These are phyloP conservation scores for Agonopterix heracliana DNA, from an alignment of 2,888 invertebrate genomes.

Conservation along the genomic window DNA sequence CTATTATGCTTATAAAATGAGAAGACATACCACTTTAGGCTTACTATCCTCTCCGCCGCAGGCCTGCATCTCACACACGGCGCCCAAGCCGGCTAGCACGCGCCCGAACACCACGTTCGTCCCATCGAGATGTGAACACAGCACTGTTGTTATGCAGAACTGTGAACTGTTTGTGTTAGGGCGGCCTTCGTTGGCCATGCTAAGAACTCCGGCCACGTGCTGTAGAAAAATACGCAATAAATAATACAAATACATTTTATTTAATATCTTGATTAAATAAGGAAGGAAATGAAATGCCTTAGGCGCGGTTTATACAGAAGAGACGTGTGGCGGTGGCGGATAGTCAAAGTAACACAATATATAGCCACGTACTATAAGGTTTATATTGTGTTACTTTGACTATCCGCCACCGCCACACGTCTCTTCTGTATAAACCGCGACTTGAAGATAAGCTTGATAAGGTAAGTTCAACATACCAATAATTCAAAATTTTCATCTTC, in stretches of 20 bases:
- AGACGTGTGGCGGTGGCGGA: no score
- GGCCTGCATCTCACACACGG: slow-evolving; percentile 82
- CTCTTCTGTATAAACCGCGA: no score
- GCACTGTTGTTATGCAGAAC: slow-evolving; percentile 91
- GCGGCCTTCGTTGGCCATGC: slow-evolving; percentile 87
- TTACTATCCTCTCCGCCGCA: slow-evolving; percentile 72
- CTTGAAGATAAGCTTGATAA: no score
- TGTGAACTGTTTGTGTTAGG: slow-evolving; percentile 94
- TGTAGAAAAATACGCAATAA: slow-evolving; percentile 37
- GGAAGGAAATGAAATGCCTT: no score
- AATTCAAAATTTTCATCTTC: slow-evolving; percentile 92
- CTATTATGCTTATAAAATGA: no score
- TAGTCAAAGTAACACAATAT: no score
- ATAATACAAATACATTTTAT: background rate
- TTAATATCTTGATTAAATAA: background rate
- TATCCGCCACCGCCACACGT: no score
- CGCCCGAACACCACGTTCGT: slow-evolving; percentile 89
- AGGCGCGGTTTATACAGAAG: no score
- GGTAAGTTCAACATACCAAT: slow-evolving; percentile 65
- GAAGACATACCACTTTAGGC: slow-evolving; percentile 76
- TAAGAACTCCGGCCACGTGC: slow-evolving; percentile 80
- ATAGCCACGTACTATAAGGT: no score
- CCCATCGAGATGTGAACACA: slow-evolving; percentile 85
- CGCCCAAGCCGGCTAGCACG: slow-evolving; percentile 84
- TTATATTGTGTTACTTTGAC: no score